These are phyloP conservation scores for Mustelus asterias DNA, from an alignment of 2,113 vertebrate species.

Conservation along the genomic window DNA sequence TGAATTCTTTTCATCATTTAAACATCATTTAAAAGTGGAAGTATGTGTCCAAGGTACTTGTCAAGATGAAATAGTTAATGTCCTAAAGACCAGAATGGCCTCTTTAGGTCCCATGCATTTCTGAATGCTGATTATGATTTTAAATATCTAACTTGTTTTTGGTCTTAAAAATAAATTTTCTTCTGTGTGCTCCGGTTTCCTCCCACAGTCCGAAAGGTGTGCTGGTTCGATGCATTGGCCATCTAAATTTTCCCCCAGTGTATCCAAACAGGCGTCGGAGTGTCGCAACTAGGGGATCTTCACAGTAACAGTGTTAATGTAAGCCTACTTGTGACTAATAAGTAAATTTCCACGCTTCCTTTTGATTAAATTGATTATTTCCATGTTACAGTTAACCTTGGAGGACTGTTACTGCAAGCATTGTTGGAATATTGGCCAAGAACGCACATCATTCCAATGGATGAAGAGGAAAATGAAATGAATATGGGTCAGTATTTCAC, in stretches of 20 bases:
- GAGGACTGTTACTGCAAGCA: slow-evolving; percentile 89
- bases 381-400: slow-evolving; percentile 77
- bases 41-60: neutral
- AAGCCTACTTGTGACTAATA: too few relatives aligned
- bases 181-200: too few relatives aligned
- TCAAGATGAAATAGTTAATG: neutral
- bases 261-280: too few relatives aligned
- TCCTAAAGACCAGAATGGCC: neutral
- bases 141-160: neutral
- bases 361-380: neutral
- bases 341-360: too few relatives aligned
- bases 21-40: neutral
- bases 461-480: slow-evolving; percentile 95
- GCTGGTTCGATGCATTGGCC: too few relatives aligned
- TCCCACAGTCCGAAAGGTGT: too few relatives aligned
- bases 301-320: too few relatives aligned
- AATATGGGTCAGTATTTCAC: slow-evolving; percentile 65
- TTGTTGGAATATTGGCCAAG: slow-evolving; percentile 95
- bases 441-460: slow-evolving; percentile 91
- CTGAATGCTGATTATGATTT: neutral
- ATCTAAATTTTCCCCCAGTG: too few relatives aligned
- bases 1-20: neutral
- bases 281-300: too few relatives aligned
- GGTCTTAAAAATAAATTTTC: neutral
- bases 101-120: neutral